Evolutionary conservation across 2,888 invertebrate genomes (phyloP), one percentile per base, ranked within the genome.

Genomic region (Chymomyza procnemis): DNA sequence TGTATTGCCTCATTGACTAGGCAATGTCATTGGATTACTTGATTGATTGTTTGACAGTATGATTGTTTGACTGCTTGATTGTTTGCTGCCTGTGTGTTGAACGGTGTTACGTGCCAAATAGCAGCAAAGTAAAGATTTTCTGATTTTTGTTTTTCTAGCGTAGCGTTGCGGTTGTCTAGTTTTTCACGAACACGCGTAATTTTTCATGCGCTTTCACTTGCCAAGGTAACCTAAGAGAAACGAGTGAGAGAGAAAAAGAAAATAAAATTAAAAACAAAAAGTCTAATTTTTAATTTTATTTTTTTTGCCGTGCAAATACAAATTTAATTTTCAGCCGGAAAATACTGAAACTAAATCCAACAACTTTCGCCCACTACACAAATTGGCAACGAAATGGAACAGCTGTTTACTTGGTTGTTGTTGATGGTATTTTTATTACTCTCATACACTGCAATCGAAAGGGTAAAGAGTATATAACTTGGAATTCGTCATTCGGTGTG

Each of bases 371-470:
- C 85, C 75, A 82, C 73, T 67, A 72, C 66, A 74, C 61, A 68
- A 85, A 78, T 78, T 74, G 83, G 61, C 76, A 78, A 65, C 82
- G 69, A 81, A 78, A 76, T 83, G 85, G 80, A 83, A 84, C 81
- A 82, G 81, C 86, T 82, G 80, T 78, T 78, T 22, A 75, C 57
- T 69, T 61, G 69, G 73, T 22, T 60, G 14, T 16, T 4, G 12
- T 9, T 41, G 61, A 30, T 48, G 22, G 18, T 30, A 50, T 66
- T 69, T 3, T 26, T 26, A 26, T 26, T 26, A 4, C 26, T 26
- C 26, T 26, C 8, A 26, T 26, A 26, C 26, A 4, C 26, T 26
- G 26, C 26, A 3, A 6, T 3, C 26, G 6, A 26, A 26, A 26
- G 26, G 26, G 26, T 26, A 26, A 26, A 26, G 8, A 8, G 26